Conservation (phyloP, 1,140 invertebrate species). For the silkworm (Bombyx mori) region ASM3026992v2 NC_085110.1:12924501-12925000, state of each 20-base stretch:
- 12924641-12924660: no score
- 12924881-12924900: slow-evolving; percentile 85
- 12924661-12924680: no score
- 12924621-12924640: no score
- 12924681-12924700: no score
- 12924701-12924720: no score
- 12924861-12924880: slow-evolving; percentile 90
- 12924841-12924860: slow-evolving; percentile 85
- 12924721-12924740: not conserved
- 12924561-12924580: no score
- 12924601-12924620: no score
- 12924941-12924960: slow-evolving; percentile 77
- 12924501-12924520: no score
- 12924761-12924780: slow-evolving; percentile 39
- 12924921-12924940: slow-evolving; percentile 81
- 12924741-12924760: slow-evolving; percentile 15
- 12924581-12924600: no score
- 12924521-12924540: no score
- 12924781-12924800: slow-evolving; percentile 55
- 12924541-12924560: no score
- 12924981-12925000: not conserved
- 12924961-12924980: slow-evolving; percentile 75
- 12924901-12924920: slow-evolving; percentile 79
- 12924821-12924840: slow-evolving; percentile 72
- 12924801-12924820: slow-evolving; percentile 72